Evolutionary conservation across 2,888 invertebrate genomes (phyloP).

Genomic region (Chymomyza fuscimana): DNA sequence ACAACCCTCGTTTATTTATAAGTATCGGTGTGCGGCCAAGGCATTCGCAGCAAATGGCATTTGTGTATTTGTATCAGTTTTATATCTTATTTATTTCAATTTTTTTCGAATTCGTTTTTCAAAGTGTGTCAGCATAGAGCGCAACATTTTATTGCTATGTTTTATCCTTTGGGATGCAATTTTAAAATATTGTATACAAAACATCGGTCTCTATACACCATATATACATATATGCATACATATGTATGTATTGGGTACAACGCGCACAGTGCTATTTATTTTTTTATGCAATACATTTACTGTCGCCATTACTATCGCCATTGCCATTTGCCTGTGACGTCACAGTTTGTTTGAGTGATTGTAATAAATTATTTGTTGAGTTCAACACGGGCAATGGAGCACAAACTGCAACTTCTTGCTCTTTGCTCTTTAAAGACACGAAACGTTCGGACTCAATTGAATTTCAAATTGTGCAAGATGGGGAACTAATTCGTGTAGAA

Average conservation of each 20-base stretch:
- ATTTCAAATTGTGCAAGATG: too few species aligned
- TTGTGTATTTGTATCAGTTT: constrained; percentile 56
- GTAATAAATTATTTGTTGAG: constrained; percentile 64
- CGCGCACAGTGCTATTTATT: constrained; percentile 32
- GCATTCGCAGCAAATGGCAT: constrained; percentile 15
- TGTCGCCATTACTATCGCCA: constrained; percentile 28
- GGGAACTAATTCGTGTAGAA: too few species aligned
- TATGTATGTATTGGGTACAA: background rate
- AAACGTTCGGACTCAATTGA: background rate
- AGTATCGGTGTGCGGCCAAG: background rate
- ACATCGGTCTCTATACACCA: background rate
- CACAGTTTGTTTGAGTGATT: constrained; percentile 63
- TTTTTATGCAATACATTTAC: constrained; percentile 42
- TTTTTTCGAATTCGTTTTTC: constrained; percentile 61
- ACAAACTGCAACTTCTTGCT: background rate
- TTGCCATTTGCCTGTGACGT: constrained; percentile 13
- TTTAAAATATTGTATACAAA: constrained; percentile 62
- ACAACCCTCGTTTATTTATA: background rate
- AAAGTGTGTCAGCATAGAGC: constrained; percentile 47
- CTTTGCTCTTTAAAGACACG: background rate
- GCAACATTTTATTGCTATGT: constrained; percentile 63
- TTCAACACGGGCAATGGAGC: constrained; percentile 47
- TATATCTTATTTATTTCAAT: constrained; percentile 72
- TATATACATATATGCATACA: background rate
- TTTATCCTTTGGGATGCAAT: constrained; percentile 64